These are phyloP conservation scores for Eremobia ochroleuca DNA, from an alignment of 2,888 invertebrate species.

Conservation along the genomic window DNA sequence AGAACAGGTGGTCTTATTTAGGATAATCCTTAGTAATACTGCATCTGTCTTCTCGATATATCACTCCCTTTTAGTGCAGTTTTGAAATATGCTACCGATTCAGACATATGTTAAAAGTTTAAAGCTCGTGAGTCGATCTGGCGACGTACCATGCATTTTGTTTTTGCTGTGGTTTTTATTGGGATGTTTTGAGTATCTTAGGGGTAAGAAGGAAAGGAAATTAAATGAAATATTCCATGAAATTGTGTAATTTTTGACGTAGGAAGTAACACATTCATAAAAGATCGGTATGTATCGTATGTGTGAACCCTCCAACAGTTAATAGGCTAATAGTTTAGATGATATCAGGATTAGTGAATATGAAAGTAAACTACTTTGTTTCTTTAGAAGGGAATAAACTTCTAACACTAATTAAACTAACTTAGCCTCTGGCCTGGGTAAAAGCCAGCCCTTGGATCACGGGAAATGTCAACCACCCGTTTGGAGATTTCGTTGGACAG, in stretches of 20 bases:
- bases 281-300: not conserved
- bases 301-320: not conserved
- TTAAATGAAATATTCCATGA: conserved; percentile 34
- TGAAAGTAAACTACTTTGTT: no score
- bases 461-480: no score
- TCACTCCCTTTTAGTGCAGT: conserved; percentile 69
- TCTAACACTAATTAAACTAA: no score
- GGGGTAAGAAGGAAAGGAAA: conserved; percentile 13
- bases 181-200: not conserved
- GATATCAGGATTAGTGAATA: not conserved
- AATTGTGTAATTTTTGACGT: not conserved
- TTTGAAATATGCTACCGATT: conserved; percentile 81
- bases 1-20: conserved; percentile 89
- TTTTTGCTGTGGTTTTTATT: conserved; percentile 68
- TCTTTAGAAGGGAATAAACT: no score
- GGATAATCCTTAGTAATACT: conserved; percentile 84
- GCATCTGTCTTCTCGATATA: conserved; percentile 83
- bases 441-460: no score
- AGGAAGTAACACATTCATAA: not conserved
- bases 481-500: no score
- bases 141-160: conserved; percentile 78
- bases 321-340: not conserved
- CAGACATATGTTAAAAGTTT: conserved; percentile 82
- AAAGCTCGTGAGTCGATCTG: conserved; percentile 64
- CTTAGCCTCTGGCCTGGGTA: no score